phyloP scores from a whole-genome alignment of 2,113 vertebrate genomes.

The Potamarius usumacintae region DNA sequence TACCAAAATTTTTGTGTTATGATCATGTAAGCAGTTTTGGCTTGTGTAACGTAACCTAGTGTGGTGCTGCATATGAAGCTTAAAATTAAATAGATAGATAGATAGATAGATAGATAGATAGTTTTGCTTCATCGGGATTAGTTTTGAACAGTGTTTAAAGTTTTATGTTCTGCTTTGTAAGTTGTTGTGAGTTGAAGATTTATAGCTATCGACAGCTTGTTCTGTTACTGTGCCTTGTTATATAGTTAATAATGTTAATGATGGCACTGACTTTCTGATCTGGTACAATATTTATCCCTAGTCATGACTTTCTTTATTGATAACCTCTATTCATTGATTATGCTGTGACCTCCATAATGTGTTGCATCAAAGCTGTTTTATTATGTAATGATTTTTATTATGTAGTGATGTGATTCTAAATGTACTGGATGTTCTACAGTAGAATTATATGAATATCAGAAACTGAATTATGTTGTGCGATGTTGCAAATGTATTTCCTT shows the following conservation, averaged over 20 bases:
- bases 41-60: not conserved
- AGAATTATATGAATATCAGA: not conserved
- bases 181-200: not conserved
- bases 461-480: not conserved
- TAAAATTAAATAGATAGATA: not conserved
- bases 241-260: constrained; percentile 9
- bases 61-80: not conserved
- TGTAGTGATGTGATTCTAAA: constrained; percentile 14
- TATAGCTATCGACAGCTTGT: not conserved
- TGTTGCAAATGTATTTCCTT: not conserved
- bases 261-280: not conserved
- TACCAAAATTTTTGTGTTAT: not conserved
- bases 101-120: no score
- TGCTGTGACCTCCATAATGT: constrained; percentile 14
- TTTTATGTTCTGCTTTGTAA: constrained; percentile 25
- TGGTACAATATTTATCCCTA: constrained; percentile 17
- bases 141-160: not conserved
- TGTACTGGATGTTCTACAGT: not conserved
- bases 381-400: constrained; percentile 22
- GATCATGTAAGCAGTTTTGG: not conserved
- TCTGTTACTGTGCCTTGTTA: constrained; percentile 12
- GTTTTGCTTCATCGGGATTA: not conserved
- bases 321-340: constrained; percentile 22
- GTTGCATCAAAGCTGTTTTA: constrained; percentile 5
- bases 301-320: constrained; percentile 17